Base-by-base conservation (phyloP, 1,140 invertebrate genomes). In the Calephelis nemesis region DNA sequence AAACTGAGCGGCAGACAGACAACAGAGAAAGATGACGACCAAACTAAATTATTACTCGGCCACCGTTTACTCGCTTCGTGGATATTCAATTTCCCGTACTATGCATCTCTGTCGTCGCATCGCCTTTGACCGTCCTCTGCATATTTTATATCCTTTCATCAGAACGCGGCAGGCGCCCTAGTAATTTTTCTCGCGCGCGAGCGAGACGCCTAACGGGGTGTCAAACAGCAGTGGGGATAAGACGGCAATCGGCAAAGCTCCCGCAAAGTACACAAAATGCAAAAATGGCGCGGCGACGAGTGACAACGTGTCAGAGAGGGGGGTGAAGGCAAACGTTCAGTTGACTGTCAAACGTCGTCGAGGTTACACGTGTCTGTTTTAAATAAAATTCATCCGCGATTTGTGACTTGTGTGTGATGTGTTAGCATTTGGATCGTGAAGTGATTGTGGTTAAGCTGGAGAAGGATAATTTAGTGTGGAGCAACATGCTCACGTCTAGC, bases 401-500 rank as follows among this genome's bases (percentile, higher is more conserved):
- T 67, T 72, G 83, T 85, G 81, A 75, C 71, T 78, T 79, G 82
- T 82, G 78, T 76, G 82, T 85, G 74, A 88, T 90, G 85, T 90
- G 86, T 79, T 87, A 77, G 85, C 80, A 82, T 71, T 80, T 79
- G 78, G 76, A 82, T 80, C 74, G 85, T 90, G 87, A 76, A 83
- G 84, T 88, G 86, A 70, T 79, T 82, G 86, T 83, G 77, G 73
- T 76, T 84, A 88, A 85, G 77, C 87, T 90, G 86, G 88, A 88
- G 82, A 85, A 87, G 75, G 87, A 89, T 84, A 84, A 81, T 71
- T 75, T 81, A 74, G 72, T 89, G 83, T 90, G 89, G 87, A 85
- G 84, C 89, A 90, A 84, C 71, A 97, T 97, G 96, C 94, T 97
- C 93, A 96, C 96, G 83, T 96, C 95, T 80, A 95, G 94, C 84